Conservation (phyloP, 2,888 invertebrate species). For the Ophion obscuratus region DNA sequence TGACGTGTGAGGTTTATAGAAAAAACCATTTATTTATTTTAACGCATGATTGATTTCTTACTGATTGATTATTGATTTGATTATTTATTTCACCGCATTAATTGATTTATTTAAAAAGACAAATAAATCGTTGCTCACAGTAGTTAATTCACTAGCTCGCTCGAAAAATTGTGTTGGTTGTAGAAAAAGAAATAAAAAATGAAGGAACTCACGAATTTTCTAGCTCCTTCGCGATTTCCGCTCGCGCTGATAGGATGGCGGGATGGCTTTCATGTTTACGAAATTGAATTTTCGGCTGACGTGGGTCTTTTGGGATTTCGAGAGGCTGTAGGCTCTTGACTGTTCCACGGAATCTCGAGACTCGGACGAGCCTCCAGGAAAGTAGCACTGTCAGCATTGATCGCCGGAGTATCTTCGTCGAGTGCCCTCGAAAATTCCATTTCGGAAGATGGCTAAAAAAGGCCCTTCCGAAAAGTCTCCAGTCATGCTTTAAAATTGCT, state of each 20-base stretch:
- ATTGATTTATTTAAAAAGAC: no score
- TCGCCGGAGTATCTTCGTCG: slow-evolving; percentile 26
- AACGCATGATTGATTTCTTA: no score
- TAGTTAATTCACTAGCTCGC: no score
- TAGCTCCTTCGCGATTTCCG: neutral
- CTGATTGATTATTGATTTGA: no score
- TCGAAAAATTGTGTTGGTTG: no score
- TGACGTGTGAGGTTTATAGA: no score
- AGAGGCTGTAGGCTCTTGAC: slow-evolving; percentile 43
- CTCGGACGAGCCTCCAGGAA: slow-evolving; percentile 17
- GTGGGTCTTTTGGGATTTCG: slow-evolving; percentile 17
- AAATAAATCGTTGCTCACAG: no score
- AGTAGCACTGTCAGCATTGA: slow-evolving; percentile 43
- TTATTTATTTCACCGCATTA: no score
- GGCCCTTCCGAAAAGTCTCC: slow-evolving; percentile 10
- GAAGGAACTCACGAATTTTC: no score
- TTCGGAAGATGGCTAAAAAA: slow-evolving; percentile 20
- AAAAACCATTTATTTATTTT: no score
- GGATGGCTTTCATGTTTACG: neutral
- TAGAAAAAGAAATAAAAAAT: no score
- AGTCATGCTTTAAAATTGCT: slow-evolving; percentile 66
- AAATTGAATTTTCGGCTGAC: slow-evolving; percentile 47
- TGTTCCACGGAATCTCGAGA: slow-evolving; percentile 49
- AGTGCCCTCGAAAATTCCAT: slow-evolving; percentile 34
- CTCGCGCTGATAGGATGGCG: neutral